Evolutionary conservation across 1,140 invertebrate genomes (phyloP), one percentile per base, ranked within the genome.

Genomic region (Calycopis cecrops): DNA sequence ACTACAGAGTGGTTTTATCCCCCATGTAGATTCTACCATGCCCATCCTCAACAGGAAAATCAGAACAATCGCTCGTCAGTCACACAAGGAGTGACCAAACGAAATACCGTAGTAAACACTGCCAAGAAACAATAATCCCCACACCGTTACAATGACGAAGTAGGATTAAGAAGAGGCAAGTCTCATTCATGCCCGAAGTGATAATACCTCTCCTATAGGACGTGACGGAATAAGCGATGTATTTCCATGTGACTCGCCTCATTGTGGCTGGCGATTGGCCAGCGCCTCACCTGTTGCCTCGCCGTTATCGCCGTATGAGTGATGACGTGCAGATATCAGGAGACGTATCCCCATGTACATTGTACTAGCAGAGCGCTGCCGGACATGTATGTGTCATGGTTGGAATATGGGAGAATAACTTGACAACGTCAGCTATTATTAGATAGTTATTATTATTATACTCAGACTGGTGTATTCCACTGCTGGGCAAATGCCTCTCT

Each of bases 261-360:
- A 9, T 16, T 21, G 7, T n/a, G 12, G 17, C 55, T 69, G 66
- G 69, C 66, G 21, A 37, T 6, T 12, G 38, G 60, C 69, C 69
- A 71, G 62, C 21, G 10, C 7, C 14, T 69, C 69, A 69, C 66
- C 66, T 71, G 69, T 71, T 71, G 69, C 69, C 7, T 21, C 16
- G 44, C 49, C 44, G 53, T 49, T 59, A 59, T 42, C 47, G 48
- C 44, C 35, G 35, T 14, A 33, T 49, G 52, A 49, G n/a, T 34
- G 48, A 54, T 54, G 51, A 59, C 50, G 38, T 21, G 33, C 14
- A 16, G 18, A 48, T 53, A 35, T 21, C 50, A 48, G 44, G 44
- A 18, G 48, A 18, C 47, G 18, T 48, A 37, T 48, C 17, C 16
- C 21, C 17, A 10, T 14, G 35, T 49, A 28, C 6, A 6, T 28